Conservation (phyloP, 2,797 vertebrate genomes). For the Fistularia commersonii region DNA sequence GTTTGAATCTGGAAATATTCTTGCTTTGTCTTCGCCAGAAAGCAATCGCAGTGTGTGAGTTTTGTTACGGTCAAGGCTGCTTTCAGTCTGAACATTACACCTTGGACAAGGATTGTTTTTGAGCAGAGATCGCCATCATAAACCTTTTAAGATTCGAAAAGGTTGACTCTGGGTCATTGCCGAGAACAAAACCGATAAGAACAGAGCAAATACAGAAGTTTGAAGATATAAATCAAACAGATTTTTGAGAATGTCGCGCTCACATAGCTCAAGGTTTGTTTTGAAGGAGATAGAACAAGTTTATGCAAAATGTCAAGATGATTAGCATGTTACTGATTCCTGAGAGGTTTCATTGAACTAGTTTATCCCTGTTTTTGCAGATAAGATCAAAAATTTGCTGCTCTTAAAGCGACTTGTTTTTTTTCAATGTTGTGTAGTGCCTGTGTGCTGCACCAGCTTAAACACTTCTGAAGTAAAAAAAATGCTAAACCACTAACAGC, state of each 20-base stretch:
- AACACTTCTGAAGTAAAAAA: no score
- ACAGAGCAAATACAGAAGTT: constrained; percentile 19
- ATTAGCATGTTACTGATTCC: no score
- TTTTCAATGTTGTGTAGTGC: no score
- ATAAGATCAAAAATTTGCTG: no score
- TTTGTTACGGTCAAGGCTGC: not conserved
- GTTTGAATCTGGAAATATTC: constrained; percentile 16
- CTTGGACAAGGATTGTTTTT: not conserved
- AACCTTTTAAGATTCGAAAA: constrained; percentile 27
- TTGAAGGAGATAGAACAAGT: not conserved
- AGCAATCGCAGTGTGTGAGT: not conserved
- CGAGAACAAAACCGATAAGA: constrained; percentile 21
- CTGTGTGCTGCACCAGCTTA: no score
- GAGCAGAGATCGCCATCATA: constrained; percentile 13
- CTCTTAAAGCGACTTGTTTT: no score
- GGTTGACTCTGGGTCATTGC: constrained; percentile 30
- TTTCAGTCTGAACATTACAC: constrained; percentile 4
- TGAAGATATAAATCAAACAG: constrained; percentile 16
- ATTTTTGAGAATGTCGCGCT: constrained; percentile 12
- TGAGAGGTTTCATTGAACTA: no score
- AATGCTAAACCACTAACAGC: no score
- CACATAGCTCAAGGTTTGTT: constrained; percentile 3
- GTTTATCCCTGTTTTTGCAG: no score
- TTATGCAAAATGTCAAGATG: no score
- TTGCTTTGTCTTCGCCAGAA: not conserved